These are phyloP conservation scores for Hyles euphorbiae DNA, from an alignment of 1,140 invertebrate genomes.

Conservation along the genomic window DNA sequence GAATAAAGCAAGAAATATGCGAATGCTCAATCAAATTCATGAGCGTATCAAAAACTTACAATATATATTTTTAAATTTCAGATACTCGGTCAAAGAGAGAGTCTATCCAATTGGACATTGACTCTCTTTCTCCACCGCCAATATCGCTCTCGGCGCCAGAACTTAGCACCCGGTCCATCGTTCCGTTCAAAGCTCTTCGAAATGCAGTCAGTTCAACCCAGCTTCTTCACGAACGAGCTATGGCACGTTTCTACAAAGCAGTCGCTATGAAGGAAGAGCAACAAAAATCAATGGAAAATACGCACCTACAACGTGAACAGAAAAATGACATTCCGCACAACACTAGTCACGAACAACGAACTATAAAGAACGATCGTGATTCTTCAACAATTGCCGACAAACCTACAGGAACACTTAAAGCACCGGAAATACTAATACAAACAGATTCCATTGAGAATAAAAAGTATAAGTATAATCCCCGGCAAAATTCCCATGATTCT, in stretches of 20 bases:
- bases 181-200: conserved; percentile 76
- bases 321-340: conserved; percentile 55
- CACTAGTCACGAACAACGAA: conserved; percentile 24
- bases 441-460: conserved; percentile 46
- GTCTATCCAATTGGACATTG: conserved; percentile 77
- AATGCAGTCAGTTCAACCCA: conserved; percentile 88
- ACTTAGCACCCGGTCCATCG: conserved; percentile 74
- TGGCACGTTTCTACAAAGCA: conserved; percentile 86
- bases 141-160: conserved; percentile 88
- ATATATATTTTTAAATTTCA: conserved; percentile 39
- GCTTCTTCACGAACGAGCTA: conserved; percentile 85
- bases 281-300: conserved; percentile 47
- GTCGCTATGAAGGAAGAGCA: conserved; percentile 82
- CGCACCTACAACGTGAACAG: conserved; percentile 14
- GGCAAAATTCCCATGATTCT: conserved; percentile 39
- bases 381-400: conserved; percentile 7
- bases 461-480: conserved; percentile 29
- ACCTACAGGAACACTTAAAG: conserved; percentile 15
- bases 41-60: background rate
- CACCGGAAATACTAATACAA: conserved; percentile 48
- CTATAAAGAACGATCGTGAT: conserved; percentile 12
- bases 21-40: background rate
- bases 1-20: background rate
- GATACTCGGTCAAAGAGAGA: conserved; percentile 66
- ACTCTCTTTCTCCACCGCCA: conserved; percentile 82